These are phyloP conservation scores for Rhinophrynus dorsalis DNA, from an alignment of 2,797 vertebrate species.

Conservation along the genomic window DNA sequence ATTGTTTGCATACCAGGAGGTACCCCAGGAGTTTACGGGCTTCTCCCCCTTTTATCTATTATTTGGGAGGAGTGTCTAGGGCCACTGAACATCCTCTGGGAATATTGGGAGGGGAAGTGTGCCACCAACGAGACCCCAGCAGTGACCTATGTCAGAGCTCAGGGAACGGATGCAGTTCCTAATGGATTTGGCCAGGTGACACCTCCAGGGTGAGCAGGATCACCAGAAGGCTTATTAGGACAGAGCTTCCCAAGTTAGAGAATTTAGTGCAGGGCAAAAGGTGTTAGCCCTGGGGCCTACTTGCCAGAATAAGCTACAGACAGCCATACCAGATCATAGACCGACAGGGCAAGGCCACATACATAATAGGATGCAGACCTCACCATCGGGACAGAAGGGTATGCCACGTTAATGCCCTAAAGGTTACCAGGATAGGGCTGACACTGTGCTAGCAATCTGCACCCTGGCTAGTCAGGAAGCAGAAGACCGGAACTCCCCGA, in stretches of 20 bases:
- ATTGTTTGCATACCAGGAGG: too few species aligned
- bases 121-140: too few species aligned
- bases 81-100: too few species aligned
- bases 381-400: background rate
- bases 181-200: background rate
- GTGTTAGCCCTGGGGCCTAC: background rate
- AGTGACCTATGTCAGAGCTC: background rate
- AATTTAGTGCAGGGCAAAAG: too few species aligned
- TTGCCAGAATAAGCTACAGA: background rate
- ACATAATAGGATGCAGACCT: background rate
- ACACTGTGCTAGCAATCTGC: too few species aligned
- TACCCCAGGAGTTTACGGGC: too few species aligned
- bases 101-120: too few species aligned
- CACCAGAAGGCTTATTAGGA: background rate
- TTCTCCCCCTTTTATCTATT: too few species aligned
- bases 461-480: too few species aligned
- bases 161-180: background rate
- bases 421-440: background rate
- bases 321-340: background rate
- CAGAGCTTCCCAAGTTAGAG: too few species aligned
- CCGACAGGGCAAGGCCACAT: background rate
- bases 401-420: background rate
- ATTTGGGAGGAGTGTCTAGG: too few species aligned
- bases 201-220: background rate
- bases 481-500: too few species aligned